Evolutionary conservation across 2,888 invertebrate genomes (phyloP), one percentile per base, ranked within the genome.

Genomic region (Erebia palarica): DNA sequence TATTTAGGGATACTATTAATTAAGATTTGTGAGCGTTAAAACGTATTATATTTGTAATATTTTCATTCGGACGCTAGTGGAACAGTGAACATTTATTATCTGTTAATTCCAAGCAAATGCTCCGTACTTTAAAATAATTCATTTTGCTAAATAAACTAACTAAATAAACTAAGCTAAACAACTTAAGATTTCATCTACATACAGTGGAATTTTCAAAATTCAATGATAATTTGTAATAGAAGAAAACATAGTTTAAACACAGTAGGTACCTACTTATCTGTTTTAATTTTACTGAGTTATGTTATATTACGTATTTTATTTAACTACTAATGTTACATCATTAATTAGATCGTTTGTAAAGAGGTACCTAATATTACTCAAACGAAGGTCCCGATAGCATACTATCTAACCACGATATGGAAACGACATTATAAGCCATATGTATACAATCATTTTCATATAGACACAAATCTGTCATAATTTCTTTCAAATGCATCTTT

Each of bases 1-100:
- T 59, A 64, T 72, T 75, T 71, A 65, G 61, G 60, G 69, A 67
- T 68, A 69, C 64, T 58, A 75, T 75, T 73, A 73, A 75, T 75
- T 75, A 73, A 68, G 66, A 72, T 72, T 75, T 73, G 70, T 70
- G 68, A 47, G 64, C 69, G 27, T 71, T 66, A 51, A 64, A 27
- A 57, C 49, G 55, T 65, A 27, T 14, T 66, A 66, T 67, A 44
- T 60, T 42, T 16, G 63, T 63, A 63, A 69, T 21, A 66, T 69
- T 69, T 66, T 36, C 55, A 5, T 11, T 47, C 47, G 51, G 61
- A 36, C 57, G 57, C 60, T 47, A 53, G 18, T 60, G 64, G 58
- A 55, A 65, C 47, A 60, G n/a, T 27, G 21, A 42, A 53, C 42
- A 70, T 70, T 68, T 67, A 67, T 49, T 59, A 51, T 57, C 18